Conservation (phyloP, 2,113 vertebrate species). For the Diadophis punctatus region DNA sequence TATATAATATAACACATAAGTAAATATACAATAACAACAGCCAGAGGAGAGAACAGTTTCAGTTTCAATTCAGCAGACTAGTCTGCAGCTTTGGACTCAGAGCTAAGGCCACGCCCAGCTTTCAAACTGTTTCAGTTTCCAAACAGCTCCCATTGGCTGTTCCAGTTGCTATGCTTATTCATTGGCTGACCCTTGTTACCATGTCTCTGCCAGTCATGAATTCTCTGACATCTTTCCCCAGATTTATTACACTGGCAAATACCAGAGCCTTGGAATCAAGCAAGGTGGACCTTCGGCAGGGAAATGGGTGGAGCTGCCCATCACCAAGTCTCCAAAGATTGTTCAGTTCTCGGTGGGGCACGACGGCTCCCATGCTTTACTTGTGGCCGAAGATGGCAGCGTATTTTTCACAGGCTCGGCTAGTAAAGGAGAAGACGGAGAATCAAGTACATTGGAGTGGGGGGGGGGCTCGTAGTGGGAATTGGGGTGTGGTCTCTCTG, state of each 20-base stretch:
- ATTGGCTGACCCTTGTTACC: too few relatives aligned
- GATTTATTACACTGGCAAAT: constrained; percentile 99
- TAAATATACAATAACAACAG: too few relatives aligned
- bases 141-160: too few relatives aligned
- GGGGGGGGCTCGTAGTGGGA: not conserved
- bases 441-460: constrained; percentile 87
- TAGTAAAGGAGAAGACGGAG: constrained; percentile 97
- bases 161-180: too few relatives aligned
- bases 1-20: too few relatives aligned
- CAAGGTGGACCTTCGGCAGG: constrained; percentile 95
- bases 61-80: too few relatives aligned
- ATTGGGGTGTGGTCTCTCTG: not conserved
- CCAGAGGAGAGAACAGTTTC: too few relatives aligned
- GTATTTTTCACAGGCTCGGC: constrained; percentile 97
- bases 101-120: too few relatives aligned
- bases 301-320: constrained; percentile 95
- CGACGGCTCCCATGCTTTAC: constrained; percentile 95
- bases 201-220: too few relatives aligned
- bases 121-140: too few relatives aligned
- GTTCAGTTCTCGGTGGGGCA: constrained; percentile 96
- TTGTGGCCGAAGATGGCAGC: constrained; percentile 95
- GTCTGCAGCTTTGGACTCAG: too few relatives aligned
- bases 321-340: constrained; percentile 98
- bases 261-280: constrained; percentile 98
- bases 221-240: constrained; percentile 39